phyloP scores from a whole-genome alignment of 2,797 vertebrate species.

The Glyptemys insculpta region DNA sequence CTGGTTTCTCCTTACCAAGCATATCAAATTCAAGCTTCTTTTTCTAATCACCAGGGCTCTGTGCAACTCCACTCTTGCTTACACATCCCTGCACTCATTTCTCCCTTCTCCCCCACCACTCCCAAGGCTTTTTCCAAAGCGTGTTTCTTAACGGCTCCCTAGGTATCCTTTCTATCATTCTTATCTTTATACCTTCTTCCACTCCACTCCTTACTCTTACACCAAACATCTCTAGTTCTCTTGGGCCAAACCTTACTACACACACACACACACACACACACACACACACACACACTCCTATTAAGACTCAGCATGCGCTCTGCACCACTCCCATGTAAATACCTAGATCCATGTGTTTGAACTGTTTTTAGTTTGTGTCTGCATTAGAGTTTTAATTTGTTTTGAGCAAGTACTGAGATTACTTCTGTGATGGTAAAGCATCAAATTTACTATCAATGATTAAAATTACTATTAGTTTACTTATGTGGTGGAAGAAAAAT shows the following conservation, averaged over 20 bases:
- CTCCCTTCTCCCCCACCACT: not conserved
- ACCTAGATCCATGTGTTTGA: not conserved
- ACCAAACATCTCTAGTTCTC: not conserved
- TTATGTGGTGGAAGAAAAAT: not conserved
- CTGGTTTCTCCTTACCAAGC: constrained; percentile 19
- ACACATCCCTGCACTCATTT: not conserved
- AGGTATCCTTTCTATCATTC: not conserved
- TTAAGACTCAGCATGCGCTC: not conserved
- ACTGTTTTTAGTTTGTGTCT: not conserved
- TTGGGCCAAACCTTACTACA: not conserved
- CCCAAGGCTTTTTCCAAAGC: not conserved
- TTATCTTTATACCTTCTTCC: not conserved
- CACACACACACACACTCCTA: not conserved
- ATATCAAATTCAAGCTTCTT: not conserved
- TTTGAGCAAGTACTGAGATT: not conserved
- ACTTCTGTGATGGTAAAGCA: not conserved
- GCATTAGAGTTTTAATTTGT: not conserved
- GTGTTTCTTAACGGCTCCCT: not conserved
- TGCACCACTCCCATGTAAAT: not conserved
- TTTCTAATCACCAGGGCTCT: not conserved
- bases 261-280: not conserved
- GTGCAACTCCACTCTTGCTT: not conserved
- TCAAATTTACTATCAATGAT: not conserved
- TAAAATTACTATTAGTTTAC: not conserved
- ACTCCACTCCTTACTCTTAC: not conserved